A percentile compares a stretch with the other conserved stretches of the same genome.
These are phyloP conservation scores for Panurus biarmicus DNA, from an alignment of 2,113 vertebrate genomes.

Conservation along the genomic window DNA sequence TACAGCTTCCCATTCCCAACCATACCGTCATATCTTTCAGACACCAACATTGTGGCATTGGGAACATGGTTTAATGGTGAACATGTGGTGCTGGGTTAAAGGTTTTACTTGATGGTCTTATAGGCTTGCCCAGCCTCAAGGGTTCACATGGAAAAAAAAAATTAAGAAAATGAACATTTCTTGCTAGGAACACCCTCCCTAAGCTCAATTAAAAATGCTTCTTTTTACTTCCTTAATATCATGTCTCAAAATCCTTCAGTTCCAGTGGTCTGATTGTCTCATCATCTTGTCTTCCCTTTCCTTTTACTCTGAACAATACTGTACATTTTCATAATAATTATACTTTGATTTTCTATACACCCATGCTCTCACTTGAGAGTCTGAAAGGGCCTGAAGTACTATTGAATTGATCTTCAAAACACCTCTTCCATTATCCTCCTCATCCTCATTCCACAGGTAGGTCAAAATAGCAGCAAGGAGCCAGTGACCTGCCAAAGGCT, in stretches of 20 bases:
- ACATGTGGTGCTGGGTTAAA: neutral
- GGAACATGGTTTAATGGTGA: neutral
- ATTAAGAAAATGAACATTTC: neutral
- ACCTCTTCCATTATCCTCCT: slow-evolving; percentile 13
- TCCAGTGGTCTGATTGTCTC: slow-evolving; percentile 47
- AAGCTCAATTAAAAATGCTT: neutral
- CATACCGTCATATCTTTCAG: neutral
- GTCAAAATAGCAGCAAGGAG: neutral
- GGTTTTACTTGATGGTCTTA: neutral
- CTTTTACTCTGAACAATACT: slow-evolving; percentile 31
- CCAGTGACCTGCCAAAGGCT: neutral
- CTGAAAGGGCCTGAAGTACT: slow-evolving; percentile 23
- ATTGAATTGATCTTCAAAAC: slow-evolving; percentile 25
- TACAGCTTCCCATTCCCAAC: neutral
- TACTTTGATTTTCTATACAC: slow-evolving; percentile 47
- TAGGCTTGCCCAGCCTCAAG: neutral
- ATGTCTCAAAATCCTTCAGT: slow-evolving; percentile 12
- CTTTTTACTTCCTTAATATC: neutral
- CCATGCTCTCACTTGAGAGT: neutral
- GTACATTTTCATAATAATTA: slow-evolving; percentile 49
- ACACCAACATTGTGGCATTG: neutral
- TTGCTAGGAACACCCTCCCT: neutral
- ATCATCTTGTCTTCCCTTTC: slow-evolving; percentile 23
- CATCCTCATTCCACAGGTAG: neutral
- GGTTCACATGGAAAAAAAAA: neutral